Conservation (phyloP, 2,888 invertebrate genomes). For the Drosophila limbata region DNA sequence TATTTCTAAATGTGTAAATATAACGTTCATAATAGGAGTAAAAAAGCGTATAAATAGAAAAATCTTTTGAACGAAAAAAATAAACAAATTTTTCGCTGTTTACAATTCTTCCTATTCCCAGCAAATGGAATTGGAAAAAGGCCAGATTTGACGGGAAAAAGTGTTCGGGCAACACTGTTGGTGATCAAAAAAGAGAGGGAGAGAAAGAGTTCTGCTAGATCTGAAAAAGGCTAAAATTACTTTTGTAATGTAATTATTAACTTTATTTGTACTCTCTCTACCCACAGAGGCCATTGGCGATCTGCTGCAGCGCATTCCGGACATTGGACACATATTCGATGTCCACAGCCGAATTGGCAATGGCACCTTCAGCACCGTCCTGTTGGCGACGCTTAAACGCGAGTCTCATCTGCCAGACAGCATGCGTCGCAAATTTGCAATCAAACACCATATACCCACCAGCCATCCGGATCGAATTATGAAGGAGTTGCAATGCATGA, state of each 20-base stretch:
- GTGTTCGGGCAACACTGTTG: not conserved
- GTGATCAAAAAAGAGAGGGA: not conserved
- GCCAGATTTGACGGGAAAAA: not conserved
- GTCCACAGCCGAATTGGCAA: constrained; percentile 91
- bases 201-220: constrained; percentile 10
- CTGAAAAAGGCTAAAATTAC: not conserved
- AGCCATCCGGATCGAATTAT: constrained; percentile 93
- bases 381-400: constrained; percentile 88
- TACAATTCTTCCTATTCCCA: too few relatives aligned
- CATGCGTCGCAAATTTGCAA: constrained; percentile 89
- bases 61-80: too few relatives aligned
- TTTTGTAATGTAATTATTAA: not conserved
- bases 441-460: constrained; percentile 95
- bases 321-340: constrained; percentile 88
- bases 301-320: constrained; percentile 86
- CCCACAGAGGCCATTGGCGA: constrained; percentile 82
- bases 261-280: not conserved
- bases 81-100: too few relatives aligned
- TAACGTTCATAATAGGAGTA: too few relatives aligned
- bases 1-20: too few relatives aligned
- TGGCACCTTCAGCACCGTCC: constrained; percentile 95
- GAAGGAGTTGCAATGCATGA: constrained; percentile 92
- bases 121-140: too few relatives aligned
- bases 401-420: constrained; percentile 84
- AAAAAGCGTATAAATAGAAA: too few relatives aligned